Evolutionary conservation across 2,888 invertebrate genomes (phyloP), one percentile per base, ranked within the genome.

Genomic region (Nemoura dubitans): DNA sequence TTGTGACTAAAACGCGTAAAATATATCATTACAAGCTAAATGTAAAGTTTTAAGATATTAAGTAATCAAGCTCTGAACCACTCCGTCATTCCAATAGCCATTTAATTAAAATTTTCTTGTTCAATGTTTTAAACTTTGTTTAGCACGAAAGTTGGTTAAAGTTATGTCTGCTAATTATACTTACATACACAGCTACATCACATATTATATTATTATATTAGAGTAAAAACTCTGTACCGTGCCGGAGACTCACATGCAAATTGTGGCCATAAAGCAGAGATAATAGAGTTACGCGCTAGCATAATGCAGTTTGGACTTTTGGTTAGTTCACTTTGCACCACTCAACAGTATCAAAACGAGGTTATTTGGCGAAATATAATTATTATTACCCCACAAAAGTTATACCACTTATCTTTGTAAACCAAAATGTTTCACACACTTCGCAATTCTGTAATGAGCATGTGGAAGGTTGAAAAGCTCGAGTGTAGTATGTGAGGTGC

Each of bases 271-370:
- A 36, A 36, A 59, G 59, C 59, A 59, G 59, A 3, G 21, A 1
- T 59, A 59, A 59, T 21, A 59, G 59, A 10, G 36, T 10, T 36
- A 36, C 36, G 36, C 36, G 3, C 36, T 3, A 36, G 36, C 59
- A 21, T 59, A 59, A 59, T 59, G 59, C 59, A 59, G 16, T 59
- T 59, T 59, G 59, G 59, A 59, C 59, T 59, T 59, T 59, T 21
- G 59, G 59, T 59, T 59, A 59, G 59, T 59, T 59, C 59, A 59
- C 59, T 59, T 59, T 59, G 59, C 59, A 59, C 59, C 59, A 59
- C 59, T 59, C 21, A 59, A 59, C 59, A 59, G 59, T 59, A 3
- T 10, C 59, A 59, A 59, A 59, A 59, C 21, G 59, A 59, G 59
- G 59, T 59, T 59, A 59, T 59, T 59, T 3, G 59, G 59, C 14